Conservation (phyloP, 2,888 invertebrate species). For the Cephus sareptanus region DNA sequence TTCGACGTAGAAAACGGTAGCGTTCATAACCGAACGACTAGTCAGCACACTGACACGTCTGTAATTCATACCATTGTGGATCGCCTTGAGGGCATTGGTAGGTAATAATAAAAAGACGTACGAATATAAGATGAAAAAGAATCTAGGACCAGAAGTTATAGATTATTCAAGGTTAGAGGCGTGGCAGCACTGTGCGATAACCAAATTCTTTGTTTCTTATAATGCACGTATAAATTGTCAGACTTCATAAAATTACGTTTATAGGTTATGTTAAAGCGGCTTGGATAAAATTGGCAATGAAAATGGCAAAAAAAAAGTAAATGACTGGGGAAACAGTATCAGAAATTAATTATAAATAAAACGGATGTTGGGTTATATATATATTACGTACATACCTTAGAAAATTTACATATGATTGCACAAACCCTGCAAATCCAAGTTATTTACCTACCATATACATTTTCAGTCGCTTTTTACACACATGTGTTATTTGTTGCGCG, state of each 20-base stretch:
- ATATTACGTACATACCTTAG: not conserved
- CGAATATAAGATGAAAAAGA: not conserved
- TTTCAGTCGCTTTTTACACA: too few species aligned
- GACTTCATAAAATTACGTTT: not conserved
- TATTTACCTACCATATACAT: too few species aligned
- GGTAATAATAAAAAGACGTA: not conserved
- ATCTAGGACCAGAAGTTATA: not conserved
- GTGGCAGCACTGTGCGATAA: not conserved
- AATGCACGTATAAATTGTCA: not conserved
- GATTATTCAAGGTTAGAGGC: not conserved
- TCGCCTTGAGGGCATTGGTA: not conserved
- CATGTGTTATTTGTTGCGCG: too few species aligned
- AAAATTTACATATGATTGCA: not conserved
- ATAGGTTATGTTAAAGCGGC: not conserved
- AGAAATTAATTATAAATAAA: not conserved
- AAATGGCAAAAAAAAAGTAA: not conserved
- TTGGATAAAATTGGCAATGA: not conserved
- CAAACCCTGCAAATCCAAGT: too few species aligned
- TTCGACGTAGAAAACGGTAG: not conserved
- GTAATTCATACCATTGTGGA: not conserved
- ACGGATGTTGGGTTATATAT: not conserved
- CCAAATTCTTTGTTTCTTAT: not conserved
- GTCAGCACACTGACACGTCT: not conserved
- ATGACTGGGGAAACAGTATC: not conserved
- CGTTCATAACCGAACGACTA: not conserved